Evolutionary conservation across 2,888 invertebrate genomes (phyloP).

Genomic region (Hartigia nigra): DNA sequence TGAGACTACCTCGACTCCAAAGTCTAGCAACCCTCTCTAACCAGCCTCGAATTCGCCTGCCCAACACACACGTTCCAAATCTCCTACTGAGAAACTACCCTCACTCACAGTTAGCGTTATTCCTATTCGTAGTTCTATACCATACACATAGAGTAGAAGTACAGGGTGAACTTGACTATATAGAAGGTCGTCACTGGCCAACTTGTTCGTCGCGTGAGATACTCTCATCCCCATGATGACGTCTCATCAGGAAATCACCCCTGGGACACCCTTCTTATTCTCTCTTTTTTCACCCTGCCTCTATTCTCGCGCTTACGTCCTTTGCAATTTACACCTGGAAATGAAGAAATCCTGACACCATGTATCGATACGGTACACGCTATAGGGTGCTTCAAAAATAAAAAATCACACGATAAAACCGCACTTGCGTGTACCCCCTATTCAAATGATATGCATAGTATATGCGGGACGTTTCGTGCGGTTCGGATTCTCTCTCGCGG

Average conservation of each 20-base stretch:
- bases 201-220: conserved; percentile 2
- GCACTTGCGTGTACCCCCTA: not conserved
- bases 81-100: conserved; percentile 25
- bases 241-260: not conserved
- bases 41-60: conserved; percentile 14
- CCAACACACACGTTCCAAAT: conserved; percentile 21
- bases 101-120: conserved; percentile 23
- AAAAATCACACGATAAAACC: not conserved
- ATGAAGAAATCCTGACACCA: not conserved
- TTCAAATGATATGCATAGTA: not conserved
- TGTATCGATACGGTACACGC: not conserved
- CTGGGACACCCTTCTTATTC: not conserved
- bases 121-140: not conserved
- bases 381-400: not conserved
- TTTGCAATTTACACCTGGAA: not conserved
- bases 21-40: conserved; percentile 17
- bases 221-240: conserved; percentile 18
- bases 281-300: not conserved
- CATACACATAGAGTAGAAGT: not conserved
- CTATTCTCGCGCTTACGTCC: not conserved
- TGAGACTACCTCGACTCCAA: conserved; percentile 19
- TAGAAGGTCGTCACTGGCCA: not conserved
- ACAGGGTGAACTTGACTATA: not conserved
- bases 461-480: not conserved
- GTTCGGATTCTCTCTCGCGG: conserved; percentile 34